These are phyloP conservation scores for Protonemura montana DNA, from an alignment of 2,888 invertebrate genomes.

Conservation along the genomic window DNA sequence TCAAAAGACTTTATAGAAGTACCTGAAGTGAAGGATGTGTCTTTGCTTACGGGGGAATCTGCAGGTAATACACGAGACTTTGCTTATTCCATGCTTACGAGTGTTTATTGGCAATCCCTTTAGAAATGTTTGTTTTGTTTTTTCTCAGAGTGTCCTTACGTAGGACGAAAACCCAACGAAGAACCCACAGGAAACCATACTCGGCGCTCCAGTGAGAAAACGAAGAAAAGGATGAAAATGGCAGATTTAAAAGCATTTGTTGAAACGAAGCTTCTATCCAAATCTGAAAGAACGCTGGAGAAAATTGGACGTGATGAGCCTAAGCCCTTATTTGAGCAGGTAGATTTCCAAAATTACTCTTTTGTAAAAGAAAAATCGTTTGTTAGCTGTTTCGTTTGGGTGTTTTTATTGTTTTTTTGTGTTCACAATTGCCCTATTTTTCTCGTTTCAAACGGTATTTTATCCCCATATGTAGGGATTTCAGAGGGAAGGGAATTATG, in stretches of 20 bases:
- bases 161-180: conserved; percentile 57
- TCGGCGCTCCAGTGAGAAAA: conserved; percentile 81
- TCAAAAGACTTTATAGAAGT: conserved; percentile 80
- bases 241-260: conserved; percentile 90
- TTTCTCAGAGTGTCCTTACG: conserved; percentile 61
- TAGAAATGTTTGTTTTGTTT: no score
- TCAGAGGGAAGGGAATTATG: no score
- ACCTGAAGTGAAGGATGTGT: conserved; percentile 74
- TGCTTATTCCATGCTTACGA: conserved; percentile 70
- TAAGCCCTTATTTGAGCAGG: conserved; percentile 66
- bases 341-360: conserved; percentile 60
- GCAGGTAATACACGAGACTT: no score
- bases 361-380: no score
- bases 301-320: conserved; percentile 85
- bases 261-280: conserved; percentile 88
- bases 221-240: conserved; percentile 88
- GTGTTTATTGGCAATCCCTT: conserved; percentile 57
- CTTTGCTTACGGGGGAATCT: conserved; percentile 67
- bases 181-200: conserved; percentile 60
- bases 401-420: no score
- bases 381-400: no score
- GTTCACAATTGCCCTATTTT: no score
- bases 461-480: no score
- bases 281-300: conserved; percentile 89
- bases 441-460: no score